Conservation (phyloP, 2,888 invertebrate genomes). For the Pharmacophagus antenor region DNA sequence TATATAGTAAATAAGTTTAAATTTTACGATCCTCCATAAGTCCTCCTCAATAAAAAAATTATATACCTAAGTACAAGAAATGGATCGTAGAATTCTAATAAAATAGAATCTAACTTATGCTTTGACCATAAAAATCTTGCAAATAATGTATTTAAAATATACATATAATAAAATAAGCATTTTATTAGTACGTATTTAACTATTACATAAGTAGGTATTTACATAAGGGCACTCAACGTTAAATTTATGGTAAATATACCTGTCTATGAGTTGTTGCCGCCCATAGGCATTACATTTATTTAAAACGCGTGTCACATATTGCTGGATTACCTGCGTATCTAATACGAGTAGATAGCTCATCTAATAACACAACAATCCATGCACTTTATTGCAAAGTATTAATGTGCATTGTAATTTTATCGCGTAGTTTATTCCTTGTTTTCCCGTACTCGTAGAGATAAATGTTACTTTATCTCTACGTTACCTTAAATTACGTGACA, state of each 20-base stretch:
- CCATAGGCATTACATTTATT: constrained; percentile 1
- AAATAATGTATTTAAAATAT: not conserved
- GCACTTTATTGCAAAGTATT: no score
- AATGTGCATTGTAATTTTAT: not conserved
- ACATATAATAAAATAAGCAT: not conserved
- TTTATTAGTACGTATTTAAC: not conserved
- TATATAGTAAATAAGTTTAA: no score
- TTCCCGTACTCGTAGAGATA: no score
- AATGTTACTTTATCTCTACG: no score
- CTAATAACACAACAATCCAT: not conserved
- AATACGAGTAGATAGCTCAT: not conserved
- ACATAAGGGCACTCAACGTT: constrained; percentile 5
- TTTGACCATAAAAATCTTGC: not conserved
- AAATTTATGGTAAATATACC: constrained; percentile 19
- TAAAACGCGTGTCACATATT: not conserved
- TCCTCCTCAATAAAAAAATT: no score
- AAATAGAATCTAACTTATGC: no score
- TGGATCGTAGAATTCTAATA: no score
- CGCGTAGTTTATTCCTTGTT: not conserved
- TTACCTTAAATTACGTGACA: not conserved
- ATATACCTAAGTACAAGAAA: no score
- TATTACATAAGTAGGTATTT: not conserved
- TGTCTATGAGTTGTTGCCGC: constrained; percentile 5
- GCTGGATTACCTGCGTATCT: not conserved
- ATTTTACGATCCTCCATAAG: no score